A percentile compares a stretch with the other conserved stretches of the same genome.
Evolutionary conservation across 2,888 invertebrate species (phyloP).

Genomic region (Parnassius mnemosyne): DNA sequence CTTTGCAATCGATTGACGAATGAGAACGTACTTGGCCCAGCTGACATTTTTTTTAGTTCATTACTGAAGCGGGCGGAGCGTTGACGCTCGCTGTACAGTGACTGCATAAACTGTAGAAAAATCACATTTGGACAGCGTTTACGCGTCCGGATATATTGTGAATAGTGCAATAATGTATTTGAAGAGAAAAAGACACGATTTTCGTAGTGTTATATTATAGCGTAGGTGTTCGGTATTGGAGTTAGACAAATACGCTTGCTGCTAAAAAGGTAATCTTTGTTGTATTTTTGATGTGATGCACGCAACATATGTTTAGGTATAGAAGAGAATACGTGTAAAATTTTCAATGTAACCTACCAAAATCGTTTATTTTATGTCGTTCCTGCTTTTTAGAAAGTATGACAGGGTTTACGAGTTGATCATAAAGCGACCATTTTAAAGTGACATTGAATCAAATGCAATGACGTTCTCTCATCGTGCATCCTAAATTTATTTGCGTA

Average conservation of each 20-base stretch:
- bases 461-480: constrained; percentile 7
- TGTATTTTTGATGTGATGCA: constrained; percentile 35
- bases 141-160: constrained; percentile 66
- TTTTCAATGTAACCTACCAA: constrained; percentile 8
- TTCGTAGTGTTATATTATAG: constrained; percentile 79
- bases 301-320: constrained; percentile 58
- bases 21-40: constrained; percentile 65
- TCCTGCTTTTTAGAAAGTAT: constrained; percentile 54
- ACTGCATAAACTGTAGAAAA: constrained; percentile 45
- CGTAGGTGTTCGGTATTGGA: constrained; percentile 70
- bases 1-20: constrained; percentile 76
- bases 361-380: constrained; percentile 24
- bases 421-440: constrained; percentile 40
- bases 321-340: constrained; percentile 12
- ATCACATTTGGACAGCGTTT: constrained; percentile 67
- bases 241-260: constrained; percentile 63
- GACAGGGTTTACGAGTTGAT: constrained; percentile 37
- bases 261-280: constrained; percentile 65
- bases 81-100: constrained; percentile 56
- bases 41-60: constrained; percentile 72
- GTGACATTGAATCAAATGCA: constrained; percentile 29
- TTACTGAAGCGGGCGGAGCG: constrained; percentile 52
- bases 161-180: constrained; percentile 79
- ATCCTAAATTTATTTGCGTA: constrained; percentile 34
- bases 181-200: constrained; percentile 78